Base-by-base conservation (phyloP, 2,113 vertebrate genomes). In the Hyaena hyaena region DNA sequence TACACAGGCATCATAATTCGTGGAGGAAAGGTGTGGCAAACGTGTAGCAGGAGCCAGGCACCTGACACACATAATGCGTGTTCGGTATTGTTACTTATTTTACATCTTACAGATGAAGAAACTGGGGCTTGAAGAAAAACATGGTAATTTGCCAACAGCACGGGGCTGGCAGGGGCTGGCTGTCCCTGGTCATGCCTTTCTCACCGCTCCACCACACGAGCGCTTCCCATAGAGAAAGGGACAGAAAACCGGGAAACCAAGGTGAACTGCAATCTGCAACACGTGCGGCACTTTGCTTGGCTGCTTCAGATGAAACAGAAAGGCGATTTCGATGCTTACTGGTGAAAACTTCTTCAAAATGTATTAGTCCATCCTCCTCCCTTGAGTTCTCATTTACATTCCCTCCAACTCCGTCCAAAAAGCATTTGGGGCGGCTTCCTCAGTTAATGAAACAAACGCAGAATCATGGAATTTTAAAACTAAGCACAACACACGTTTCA, bases 391-490 rank as follows among this genome's bases (percentile, higher is more conserved):
- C 24, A 58, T 73, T 88, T 81, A 53, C 48, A 85, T 8, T 95
- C 61, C 43, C 48, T 88, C 61, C 79, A 94, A 33, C 43, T 65
- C 14, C 2, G 15, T 61, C 55, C 83, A 73, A 50, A 55, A 43
- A 86, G 71, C 81, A 82, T 81, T 63, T 31, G 24, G 35, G 68
- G 45, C 65, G 28, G 28, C 76, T 82, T 83, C 68, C 24, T 88
- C 63, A 58, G 58, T 55, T 31, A 68, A 84, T 12, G 79, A 94
- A 74, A 95, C 35, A 73, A 86, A 74, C 43, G 58, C n/a, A 88
- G 77, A 74, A 85, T 43, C 26, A 76, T 15, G n/a, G 73, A 8
- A 87, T 84, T 90, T 79, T 73, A 63, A 80, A 93, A 81, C 66
- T 17, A 53, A 94, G 63, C 35, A 17, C 74, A 82, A 79, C 45